Evolutionary conservation across 2,888 invertebrate genomes (phyloP).

Genomic region (Trichacis sp.): DNA sequence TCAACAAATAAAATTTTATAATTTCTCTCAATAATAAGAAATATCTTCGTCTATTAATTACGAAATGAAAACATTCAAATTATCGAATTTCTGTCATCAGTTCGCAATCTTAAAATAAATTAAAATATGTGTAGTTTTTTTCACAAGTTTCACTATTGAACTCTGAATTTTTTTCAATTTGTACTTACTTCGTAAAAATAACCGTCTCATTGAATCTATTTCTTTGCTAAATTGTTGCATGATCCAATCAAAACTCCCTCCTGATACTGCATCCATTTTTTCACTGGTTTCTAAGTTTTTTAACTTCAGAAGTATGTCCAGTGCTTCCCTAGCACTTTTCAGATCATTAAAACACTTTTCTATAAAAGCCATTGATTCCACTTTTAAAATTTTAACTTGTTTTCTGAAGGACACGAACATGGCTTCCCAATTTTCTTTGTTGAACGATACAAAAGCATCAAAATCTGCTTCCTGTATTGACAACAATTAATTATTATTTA

Average conservation of each 20-base stretch:
- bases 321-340: constrained; percentile 84
- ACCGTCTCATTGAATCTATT: constrained; percentile 78
- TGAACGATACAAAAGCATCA: constrained; percentile 83
- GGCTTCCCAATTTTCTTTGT: constrained; percentile 88
- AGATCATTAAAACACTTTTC: constrained; percentile 87
- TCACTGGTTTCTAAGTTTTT: constrained; percentile 82
- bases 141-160: no score
- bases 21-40: no score
- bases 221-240: constrained; percentile 89
- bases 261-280: constrained; percentile 79
- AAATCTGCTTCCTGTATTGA: constrained; percentile 74
- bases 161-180: neutral
- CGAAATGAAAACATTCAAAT: constrained; percentile 1
- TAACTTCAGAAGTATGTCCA: constrained; percentile 84
- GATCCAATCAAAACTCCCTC: constrained; percentile 86
- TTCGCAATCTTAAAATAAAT: constrained; percentile 1
- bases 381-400: constrained; percentile 81
- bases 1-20: no score
- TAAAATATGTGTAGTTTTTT: constrained; percentile 3
- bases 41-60: no score
- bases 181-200: constrained; percentile 74
- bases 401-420: constrained; percentile 82
- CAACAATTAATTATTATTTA: no score
- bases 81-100: no score
- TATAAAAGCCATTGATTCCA: constrained; percentile 86